Conservation (phyloP, 2,797 vertebrate species). For the Myripristis murdjan region DNA sequence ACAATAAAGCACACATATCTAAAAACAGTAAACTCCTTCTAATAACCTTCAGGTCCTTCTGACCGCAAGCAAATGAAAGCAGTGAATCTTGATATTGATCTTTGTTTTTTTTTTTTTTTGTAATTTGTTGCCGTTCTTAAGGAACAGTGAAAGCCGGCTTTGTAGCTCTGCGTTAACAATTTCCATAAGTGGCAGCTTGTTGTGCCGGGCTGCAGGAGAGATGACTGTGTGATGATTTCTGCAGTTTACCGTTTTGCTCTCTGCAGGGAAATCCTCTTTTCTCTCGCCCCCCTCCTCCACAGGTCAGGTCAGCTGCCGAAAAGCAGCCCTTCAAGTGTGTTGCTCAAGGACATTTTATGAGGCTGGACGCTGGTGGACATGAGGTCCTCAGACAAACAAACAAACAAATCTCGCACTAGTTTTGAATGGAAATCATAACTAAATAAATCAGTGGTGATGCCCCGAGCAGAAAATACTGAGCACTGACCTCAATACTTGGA, state of each 20-base stretch:
- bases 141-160: slow-evolving; percentile 4
- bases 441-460: neutral
- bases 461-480: neutral
- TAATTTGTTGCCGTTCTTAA: slow-evolving; percentile 27
- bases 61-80: too few species aligned
- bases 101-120: neutral
- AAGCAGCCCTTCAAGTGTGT: neutral
- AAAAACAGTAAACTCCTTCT: too few species aligned
- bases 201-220: neutral
- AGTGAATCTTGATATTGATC: too few species aligned
- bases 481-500: too few species aligned
- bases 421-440: neutral
- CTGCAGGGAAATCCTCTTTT: slow-evolving; percentile 11
- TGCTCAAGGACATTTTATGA: slow-evolving; percentile 9
- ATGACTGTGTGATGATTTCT: slow-evolving; percentile 18
- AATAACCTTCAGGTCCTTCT: too few species aligned
- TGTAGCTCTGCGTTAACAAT: neutral
- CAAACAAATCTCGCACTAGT: neutral
- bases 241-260: slow-evolving; percentile 19
- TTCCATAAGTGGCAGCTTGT: too few species aligned
- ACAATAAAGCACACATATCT: too few species aligned
- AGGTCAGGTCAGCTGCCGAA: slow-evolving; percentile 2
- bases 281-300: too few species aligned
- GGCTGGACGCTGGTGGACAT: neutral
- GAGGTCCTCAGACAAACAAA: neutral